Evolutionary conservation across 1,140 invertebrate genomes (phyloP), one percentile per base, ranked within the genome.

Genomic region (Drosophila lowei): DNA sequence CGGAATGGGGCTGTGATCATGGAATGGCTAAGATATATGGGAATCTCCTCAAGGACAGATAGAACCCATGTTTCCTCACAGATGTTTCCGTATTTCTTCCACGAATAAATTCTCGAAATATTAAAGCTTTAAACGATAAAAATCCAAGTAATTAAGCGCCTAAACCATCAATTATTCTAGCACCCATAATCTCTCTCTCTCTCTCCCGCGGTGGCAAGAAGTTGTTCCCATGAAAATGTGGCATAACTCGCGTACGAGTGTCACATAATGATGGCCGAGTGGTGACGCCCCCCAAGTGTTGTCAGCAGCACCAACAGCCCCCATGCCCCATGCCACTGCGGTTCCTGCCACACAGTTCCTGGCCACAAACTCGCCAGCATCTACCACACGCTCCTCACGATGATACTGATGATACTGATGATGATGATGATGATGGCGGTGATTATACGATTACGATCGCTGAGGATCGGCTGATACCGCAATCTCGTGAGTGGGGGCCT

Each of bases 401-500:
- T 34, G 28, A 67, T 59, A n/a, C n/a, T n/a, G n/a, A n/a, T n/a
- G n/a, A n/a, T n/a, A n/a, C n/a, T n/a, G 46, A 62, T 41, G 23
- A 49, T 50, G 43, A 55, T 71, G 70, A 57, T 62, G 52, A 28
- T 42, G 38, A 44, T 43, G 38, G 25, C 44, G 41, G 62, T 48
- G 59, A 74, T 74, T 71, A 46, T 48, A 53, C 41, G 49, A 61
- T 48, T 59, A 41, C 25, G 52, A 43, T 53, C 79, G 56, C 79
- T 59, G 56, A 48, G 44, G 43, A 56, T 59, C 56, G 62, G 42
- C 42, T 72, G 68, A 77, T 56, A 66, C 58, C 58, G 49, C 55
- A 63, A 77, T 77, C 62, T 77, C 54, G 38, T 75, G 71, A 48
- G 54, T 65, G 67, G 43, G 73, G 64, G 44, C 30, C 56, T 34